Conservation (phyloP, 2,113 vertebrate species). For the Sprattus sprattus region DNA sequence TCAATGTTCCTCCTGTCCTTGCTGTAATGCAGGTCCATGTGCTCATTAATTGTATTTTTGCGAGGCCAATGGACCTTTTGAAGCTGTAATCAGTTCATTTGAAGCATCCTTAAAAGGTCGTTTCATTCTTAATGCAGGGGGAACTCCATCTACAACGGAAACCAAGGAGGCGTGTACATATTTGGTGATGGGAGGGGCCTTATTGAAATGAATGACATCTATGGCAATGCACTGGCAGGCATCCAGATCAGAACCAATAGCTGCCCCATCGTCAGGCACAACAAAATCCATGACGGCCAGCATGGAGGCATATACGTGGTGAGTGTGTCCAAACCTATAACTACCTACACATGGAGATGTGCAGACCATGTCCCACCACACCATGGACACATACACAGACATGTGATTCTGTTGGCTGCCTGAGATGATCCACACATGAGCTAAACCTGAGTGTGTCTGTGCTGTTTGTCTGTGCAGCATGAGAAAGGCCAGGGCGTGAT, state of each 20-base stretch:
- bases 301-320: conserved; percentile 99
- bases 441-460: not conserved
- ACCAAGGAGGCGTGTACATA: conserved; percentile 99
- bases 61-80: not conserved
- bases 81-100: not conserved
- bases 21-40: not conserved
- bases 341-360: not conserved
- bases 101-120: not conserved
- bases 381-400: not conserved
- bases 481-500: conserved; percentile 99
- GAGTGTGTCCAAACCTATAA: conserved; percentile 53
- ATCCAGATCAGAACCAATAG: conserved; percentile 99
- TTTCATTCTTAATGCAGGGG: conserved; percentile 71
- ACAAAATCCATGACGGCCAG: conserved; percentile 98
- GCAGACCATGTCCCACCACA: not conserved
- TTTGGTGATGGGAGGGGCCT: conserved; percentile 98
- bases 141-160: conserved; percentile 99
- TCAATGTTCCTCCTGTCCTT: not conserved
- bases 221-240: conserved; percentile 96
- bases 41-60: not conserved
- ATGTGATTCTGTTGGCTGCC: not conserved
- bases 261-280: conserved; percentile 98
- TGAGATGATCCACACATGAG: not conserved
- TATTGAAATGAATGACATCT: conserved; percentile 99
- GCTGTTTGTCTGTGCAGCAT: conserved; percentile 72